These are phyloP conservation scores for Platycnemis pennipes DNA, from an alignment of 2,888 invertebrate genomes.

Conservation along the genomic window DNA sequence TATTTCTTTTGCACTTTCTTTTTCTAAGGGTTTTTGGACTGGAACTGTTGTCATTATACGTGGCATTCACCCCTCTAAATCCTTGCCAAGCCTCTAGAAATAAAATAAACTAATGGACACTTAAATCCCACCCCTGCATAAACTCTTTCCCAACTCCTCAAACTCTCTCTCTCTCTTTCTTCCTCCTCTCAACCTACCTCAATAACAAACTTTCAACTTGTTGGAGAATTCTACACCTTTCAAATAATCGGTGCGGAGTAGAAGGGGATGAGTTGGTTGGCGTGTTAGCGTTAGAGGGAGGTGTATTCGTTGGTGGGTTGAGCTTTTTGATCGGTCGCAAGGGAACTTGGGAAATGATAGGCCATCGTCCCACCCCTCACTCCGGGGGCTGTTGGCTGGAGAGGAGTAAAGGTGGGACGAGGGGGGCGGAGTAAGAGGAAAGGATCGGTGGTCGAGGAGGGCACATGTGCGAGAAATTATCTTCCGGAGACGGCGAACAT, in stretches of 20 bases:
- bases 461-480: not conserved
- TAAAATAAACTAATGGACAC: not conserved
- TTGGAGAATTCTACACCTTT: slow-evolving; percentile 49
- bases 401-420: not conserved
- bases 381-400: not conserved
- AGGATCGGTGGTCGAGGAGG: not conserved
- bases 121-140: not conserved
- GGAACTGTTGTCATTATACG: too few relatives aligned
- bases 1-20: too few relatives aligned
- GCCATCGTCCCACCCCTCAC: too few relatives aligned
- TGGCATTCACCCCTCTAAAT: too few relatives aligned
- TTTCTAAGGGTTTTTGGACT: too few relatives aligned
- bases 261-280: not conserved
- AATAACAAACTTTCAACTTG: slow-evolving; percentile 31
- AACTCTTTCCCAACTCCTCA: not conserved
- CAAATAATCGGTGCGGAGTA: slow-evolving; percentile 4
- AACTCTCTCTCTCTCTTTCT: not conserved
- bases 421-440: not conserved
- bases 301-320: not conserved
- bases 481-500: not conserved
- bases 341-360: not conserved
- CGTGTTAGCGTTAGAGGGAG: not conserved
- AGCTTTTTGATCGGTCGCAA: not conserved
- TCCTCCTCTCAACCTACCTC: not conserved
- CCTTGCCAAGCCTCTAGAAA: too few relatives aligned